Conservation (phyloP, 2,888 invertebrate genomes). For the Epirrhoe tristata region DNA sequence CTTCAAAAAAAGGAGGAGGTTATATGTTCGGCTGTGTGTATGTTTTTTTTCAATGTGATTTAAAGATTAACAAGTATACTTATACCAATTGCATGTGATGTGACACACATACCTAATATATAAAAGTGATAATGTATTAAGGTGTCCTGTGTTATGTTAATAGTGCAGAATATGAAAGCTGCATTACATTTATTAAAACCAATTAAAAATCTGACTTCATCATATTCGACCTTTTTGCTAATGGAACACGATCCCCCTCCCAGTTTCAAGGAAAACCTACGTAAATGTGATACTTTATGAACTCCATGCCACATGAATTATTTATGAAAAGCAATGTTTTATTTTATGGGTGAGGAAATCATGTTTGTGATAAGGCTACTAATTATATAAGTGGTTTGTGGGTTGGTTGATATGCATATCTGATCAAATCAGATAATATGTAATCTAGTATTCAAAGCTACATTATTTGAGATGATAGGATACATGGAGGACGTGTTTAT, state of each 20-base stretch:
- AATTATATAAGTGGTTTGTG: constrained; percentile 2
- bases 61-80: no score
- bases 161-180: no score
- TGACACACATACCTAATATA: no score
- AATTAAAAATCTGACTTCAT: neutral
- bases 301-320: constrained; percentile 24
- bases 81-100: no score
- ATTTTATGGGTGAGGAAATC: constrained; percentile 2
- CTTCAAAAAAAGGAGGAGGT: no score
- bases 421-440: neutral
- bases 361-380: constrained; percentile 1
- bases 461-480: no score
- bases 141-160: neutral
- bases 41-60: no score
- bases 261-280: constrained; percentile 4
- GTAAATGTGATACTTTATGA: constrained; percentile 11
- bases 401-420: neutral
- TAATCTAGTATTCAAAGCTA: no score
- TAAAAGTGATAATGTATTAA: no score
- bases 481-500: no score
- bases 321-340: constrained; percentile 20
- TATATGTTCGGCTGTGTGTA: no score
- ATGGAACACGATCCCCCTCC: constrained; percentile 15
- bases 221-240: constrained; percentile 15
- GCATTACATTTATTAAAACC: neutral